Base-by-base conservation (phyloP, 1,140 invertebrate genomes). In the Dendroctonus valens region DNA sequence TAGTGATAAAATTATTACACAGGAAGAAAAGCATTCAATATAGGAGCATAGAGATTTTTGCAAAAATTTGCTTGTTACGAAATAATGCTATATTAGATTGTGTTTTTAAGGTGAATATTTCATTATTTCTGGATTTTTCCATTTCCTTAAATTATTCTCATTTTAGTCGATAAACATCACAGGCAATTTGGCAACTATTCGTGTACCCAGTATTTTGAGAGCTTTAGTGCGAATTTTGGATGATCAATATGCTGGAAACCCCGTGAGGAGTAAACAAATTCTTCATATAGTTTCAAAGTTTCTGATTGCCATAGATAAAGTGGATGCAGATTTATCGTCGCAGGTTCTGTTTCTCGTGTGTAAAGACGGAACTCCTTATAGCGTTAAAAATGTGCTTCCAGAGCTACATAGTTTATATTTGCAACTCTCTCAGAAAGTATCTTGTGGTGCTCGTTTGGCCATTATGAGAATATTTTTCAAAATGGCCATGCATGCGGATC, bases 401-500 rank as follows among this genome's bases (percentile, higher is more conserved):
- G 62, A 61, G 50, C 42, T 70, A 6, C 65, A 70, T 59, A 53
- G 49, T n/a, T 44, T 70, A 52, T 70, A 49, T 61, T 68, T 67
- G 37, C 41, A 57, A 38, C 40, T 70, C 26, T 41, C 61, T 48
- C 9, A 51, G 0, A 70, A 65, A 65, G 8, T 42, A 5, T 41
- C 63, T 55, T 46, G 8, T 48, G 44, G 52, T 15, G 42, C 50
- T 14, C 48, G 61, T 48, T 7, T 41, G 44, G 48, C 59, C 11
- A 65, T 70, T 52, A 51, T 70, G 42, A 65, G 52, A 49, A 67
- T 70, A 51, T 65, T 70, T 46, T 62, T 61, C 15, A 70, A 68
- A 53, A 68, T 58, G 65, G 69, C 69, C 9, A 68, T 70, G 62
- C 69, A 70, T 62, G 44, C 63, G n/a, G 69, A 70, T 62, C 15